Conservation (phyloP, 2,888 invertebrate species). For the Cheilosia pagana region DNA sequence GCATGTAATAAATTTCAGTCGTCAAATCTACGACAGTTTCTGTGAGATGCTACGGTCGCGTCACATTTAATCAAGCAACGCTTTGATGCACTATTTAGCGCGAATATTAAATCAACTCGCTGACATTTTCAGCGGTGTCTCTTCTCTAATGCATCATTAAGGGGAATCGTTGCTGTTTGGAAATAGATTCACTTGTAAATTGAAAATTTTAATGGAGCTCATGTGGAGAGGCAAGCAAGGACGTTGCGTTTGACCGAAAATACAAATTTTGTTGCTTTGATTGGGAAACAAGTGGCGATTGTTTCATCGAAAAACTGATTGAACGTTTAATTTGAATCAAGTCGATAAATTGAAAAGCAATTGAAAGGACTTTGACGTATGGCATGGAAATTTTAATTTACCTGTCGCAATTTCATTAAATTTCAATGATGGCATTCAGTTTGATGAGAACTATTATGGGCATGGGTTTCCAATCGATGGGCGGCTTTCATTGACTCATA, state of each 20-base stretch:
- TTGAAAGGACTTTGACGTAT: background rate
- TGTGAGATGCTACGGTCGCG: slow-evolving; percentile 2
- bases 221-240: background rate
- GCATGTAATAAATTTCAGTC: slow-evolving; percentile 15
- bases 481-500: too few species aligned
- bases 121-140: slow-evolving; percentile 5
- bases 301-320: background rate
- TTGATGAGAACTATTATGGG: background rate
- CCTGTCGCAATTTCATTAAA: background rate
- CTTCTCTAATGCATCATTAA: slow-evolving; percentile 8
- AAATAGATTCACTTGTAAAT: slow-evolving; percentile 16
- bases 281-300: slow-evolving; percentile 9
- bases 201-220: slow-evolving; percentile 12
- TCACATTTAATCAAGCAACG: slow-evolving; percentile 49
- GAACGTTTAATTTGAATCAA: background rate
- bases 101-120: slow-evolving; percentile 56
- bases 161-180: background rate
- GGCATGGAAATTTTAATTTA: background rate
- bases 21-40: background rate
- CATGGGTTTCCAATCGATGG: background rate
- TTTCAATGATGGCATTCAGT: background rate
- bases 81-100: slow-evolving; percentile 60
- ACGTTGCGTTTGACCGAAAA: background rate
- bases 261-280: slow-evolving; percentile 22
- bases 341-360: background rate